A percentile compares a stretch with the other conserved stretches of the same genome.
Conservation (phyloP, 2,113 vertebrate species). For the Corythoichthys haematopterus region DNA sequence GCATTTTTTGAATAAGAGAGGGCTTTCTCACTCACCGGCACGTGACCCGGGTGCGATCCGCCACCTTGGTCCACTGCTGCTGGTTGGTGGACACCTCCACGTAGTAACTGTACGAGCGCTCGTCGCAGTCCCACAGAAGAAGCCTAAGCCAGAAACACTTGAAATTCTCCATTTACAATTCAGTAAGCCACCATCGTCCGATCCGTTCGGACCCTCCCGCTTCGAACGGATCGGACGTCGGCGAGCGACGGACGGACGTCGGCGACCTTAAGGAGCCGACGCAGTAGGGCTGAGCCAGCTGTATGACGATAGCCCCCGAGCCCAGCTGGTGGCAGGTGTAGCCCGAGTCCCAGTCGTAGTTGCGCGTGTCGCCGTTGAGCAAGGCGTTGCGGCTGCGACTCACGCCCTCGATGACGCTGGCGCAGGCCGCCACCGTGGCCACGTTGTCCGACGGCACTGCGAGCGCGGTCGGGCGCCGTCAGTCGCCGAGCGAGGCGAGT, state of each 20-base stretch:
- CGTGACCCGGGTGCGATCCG: constrained; percentile 84
- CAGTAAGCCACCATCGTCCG: too few relatives aligned
- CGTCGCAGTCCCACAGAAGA: constrained; percentile 96
- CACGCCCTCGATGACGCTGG: constrained; percentile 94
- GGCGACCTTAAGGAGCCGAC: constrained; percentile 82
- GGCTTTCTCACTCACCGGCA: constrained; percentile 86
- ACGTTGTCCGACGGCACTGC: constrained; percentile 89
- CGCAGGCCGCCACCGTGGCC: constrained; percentile 85
- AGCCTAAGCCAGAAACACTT: constrained; percentile 67
- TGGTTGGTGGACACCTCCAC: constrained; percentile 92
- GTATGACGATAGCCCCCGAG: constrained; percentile 92
- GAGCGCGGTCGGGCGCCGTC: not conserved
- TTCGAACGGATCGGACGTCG: too few relatives aligned
- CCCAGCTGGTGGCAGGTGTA: constrained; percentile 98
- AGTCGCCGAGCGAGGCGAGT: too few relatives aligned
- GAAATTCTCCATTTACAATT: too few relatives aligned
- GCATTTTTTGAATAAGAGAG: too few relatives aligned
- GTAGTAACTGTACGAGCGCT: constrained; percentile 95
- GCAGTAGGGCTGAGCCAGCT: constrained; percentile 93
- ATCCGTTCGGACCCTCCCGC: too few relatives aligned
- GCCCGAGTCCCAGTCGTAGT: constrained; percentile 98
- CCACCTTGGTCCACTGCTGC: constrained; percentile 92
- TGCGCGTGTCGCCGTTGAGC: constrained; percentile 93
- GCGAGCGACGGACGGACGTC: too few relatives aligned
- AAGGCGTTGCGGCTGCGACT: constrained; percentile 93